Conservation (phyloP, 2,797 vertebrate species). For the Tapera naevia region DNA sequence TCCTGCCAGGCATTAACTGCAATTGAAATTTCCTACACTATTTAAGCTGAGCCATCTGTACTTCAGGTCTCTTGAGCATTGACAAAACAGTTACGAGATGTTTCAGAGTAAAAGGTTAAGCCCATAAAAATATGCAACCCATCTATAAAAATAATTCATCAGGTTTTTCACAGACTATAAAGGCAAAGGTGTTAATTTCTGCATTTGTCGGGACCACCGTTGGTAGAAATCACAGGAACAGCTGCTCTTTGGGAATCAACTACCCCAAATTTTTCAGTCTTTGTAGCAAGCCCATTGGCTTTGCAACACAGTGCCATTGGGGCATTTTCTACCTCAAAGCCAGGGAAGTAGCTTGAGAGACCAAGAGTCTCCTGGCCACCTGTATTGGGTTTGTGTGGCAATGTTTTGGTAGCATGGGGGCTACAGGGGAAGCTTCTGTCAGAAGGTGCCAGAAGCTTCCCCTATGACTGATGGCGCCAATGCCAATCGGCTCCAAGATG, state of each 20-base stretch:
- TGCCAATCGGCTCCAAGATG: too few species aligned
- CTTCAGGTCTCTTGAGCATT: slow-evolving; percentile 36
- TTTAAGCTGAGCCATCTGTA: slow-evolving; percentile 40
- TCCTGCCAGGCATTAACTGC: slow-evolving; percentile 15
- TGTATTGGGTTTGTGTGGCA: too few species aligned
- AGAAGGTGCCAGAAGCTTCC: too few species aligned
- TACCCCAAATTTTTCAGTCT: background rate
- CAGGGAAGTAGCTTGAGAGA: background rate
- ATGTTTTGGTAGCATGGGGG: too few species aligned
- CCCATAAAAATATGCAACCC: slow-evolving; percentile 50
- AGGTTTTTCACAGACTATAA: slow-evolving; percentile 23
- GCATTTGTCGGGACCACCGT: background rate
- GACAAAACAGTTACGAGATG: slow-evolving; percentile 50
- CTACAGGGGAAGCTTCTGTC: too few species aligned
- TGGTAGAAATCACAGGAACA: background rate
- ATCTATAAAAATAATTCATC: slow-evolving; percentile 59
- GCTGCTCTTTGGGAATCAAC: background rate
- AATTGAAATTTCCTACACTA: slow-evolving; percentile 47
- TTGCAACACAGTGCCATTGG: background rate
- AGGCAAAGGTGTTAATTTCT: slow-evolving; percentile 9
- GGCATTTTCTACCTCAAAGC: background rate
- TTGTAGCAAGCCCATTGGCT: background rate
- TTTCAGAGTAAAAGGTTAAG: slow-evolving; percentile 59
- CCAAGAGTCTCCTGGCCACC: background rate
- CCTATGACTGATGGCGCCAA: too few species aligned